These are phyloP conservation scores for Glareola pratincola DNA, from an alignment of 2,113 vertebrate genomes.

Conservation along the genomic window DNA sequence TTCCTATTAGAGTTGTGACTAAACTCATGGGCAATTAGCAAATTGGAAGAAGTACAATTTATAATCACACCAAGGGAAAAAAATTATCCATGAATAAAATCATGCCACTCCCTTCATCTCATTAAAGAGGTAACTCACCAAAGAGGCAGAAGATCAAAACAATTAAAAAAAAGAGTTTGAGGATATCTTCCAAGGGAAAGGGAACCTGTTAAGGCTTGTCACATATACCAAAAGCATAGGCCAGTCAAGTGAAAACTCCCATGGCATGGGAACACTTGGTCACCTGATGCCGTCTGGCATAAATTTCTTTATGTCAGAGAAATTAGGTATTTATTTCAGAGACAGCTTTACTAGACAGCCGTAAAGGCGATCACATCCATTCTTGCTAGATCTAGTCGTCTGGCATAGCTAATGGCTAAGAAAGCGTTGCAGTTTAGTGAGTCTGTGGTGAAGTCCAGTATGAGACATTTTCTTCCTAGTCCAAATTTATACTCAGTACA, in stretches of 20 bases:
- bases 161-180: constrained; percentile 25
- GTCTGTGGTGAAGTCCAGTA: not conserved
- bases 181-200: constrained; percentile 4
- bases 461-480: not conserved
- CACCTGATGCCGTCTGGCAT: not conserved
- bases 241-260: not conserved
- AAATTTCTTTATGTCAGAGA: not conserved
- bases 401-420: not conserved
- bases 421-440: not conserved
- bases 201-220: constrained; percentile 27
- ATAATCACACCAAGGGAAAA: constrained; percentile 9
- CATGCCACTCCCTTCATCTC: constrained; percentile 42
- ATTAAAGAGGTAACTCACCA: constrained; percentile 27
- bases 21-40: not conserved
- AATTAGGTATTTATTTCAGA: not conserved
- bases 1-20: not conserved
- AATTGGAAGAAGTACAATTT: constrained; percentile 21
- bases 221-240: not conserved
- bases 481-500: not conserved
- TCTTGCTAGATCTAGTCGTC: not conserved
- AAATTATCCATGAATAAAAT: not conserved
- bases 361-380: not conserved
- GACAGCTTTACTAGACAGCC: not conserved
- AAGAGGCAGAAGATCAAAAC: constrained; percentile 50
- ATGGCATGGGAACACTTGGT: not conserved